Evolutionary conservation across 2,888 invertebrate genomes (phyloP), one percentile per base, ranked within the genome.

Genomic region (Nymphalis urticae): DNA sequence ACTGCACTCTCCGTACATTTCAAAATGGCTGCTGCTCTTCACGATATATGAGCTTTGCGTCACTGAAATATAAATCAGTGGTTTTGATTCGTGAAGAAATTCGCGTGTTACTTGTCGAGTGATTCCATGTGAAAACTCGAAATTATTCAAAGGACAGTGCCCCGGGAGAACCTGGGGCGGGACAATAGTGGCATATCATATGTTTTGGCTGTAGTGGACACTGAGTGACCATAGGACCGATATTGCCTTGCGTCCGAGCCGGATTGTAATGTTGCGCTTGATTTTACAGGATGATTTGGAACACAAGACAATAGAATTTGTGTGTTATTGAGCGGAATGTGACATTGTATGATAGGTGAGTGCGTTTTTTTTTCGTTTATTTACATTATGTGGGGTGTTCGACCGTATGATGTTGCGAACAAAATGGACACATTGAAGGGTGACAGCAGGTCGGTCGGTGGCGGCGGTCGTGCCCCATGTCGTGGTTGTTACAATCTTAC

Each of bases 21-120:
- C 93, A 93, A 93, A 93, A 93, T 93, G 93, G 93, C 93, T 93
- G 93, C 92, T 92, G 92, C 89, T 92, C 92, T 90, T 92, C 87
- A 89, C 91, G 92, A 92, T 92, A 91, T 89, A 89, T 92, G 92
- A 92, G 93, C 93, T 93, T 94, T 93, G 93, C 93, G 93, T 93
- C 93, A 92, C 93, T 93, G 92, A 91, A 92, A 92, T 89, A 87
- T 89, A 89, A 90, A 89, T 90, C 88, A 83, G 88, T 89, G 89
- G 83, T 87, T 89, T 86, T 78, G 82, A 84, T 86, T 88, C 82
- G 83, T 84, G 84, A 85, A 84, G 83, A 80, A 82, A 85, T 84
- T 86, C 80, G 84, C 82, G 86, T 85, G 85, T 79, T 85, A 83
- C 83, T 86, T 86, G 86, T 85, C 85, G 83, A 80, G 86, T 86